Percentiles rank a stretch among this genome's conserved stretches.
phyloP scores from a whole-genome alignment of 2,888 invertebrate species.

The Copidosoma aretas region DNA sequence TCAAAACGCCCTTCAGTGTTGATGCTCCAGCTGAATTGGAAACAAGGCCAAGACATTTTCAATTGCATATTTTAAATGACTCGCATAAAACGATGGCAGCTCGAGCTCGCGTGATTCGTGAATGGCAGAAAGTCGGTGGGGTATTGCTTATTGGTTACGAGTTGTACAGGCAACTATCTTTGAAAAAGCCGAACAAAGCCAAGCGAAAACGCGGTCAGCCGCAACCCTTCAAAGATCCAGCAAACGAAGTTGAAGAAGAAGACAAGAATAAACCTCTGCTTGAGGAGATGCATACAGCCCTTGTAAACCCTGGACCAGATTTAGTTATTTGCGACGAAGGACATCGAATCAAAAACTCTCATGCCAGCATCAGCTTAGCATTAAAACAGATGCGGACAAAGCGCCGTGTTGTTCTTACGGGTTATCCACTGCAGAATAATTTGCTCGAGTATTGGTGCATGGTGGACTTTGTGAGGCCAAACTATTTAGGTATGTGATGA shows the following conservation, averaged over 20 bases:
- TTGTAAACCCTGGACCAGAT: constrained; percentile 92
- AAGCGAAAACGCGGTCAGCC: constrained; percentile 65
- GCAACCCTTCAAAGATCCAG: constrained; percentile 62
- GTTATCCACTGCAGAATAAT: constrained; percentile 98
- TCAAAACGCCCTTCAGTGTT: constrained; percentile 56
- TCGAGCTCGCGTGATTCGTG: constrained; percentile 83
- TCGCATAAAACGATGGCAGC: constrained; percentile 90
- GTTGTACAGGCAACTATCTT: constrained; percentile 87
- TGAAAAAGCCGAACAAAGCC: constrained; percentile 75
- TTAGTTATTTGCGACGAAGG: constrained; percentile 96
- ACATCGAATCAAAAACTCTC: constrained; percentile 97
- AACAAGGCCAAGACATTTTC: constrained; percentile 78
- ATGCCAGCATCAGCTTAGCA: constrained; percentile 94
- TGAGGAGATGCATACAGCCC: constrained; percentile 82
- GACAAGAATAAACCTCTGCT: constrained; percentile 76
- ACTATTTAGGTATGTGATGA: constrained; percentile 77
- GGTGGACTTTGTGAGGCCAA: constrained; percentile 98
- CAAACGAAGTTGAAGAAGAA: constrained; percentile 66
- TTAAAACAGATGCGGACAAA: constrained; percentile 94
- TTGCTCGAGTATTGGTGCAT: constrained; percentile 97
- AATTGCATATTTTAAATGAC: constrained; percentile 90
- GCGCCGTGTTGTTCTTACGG: constrained; percentile 93
- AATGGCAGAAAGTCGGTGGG: constrained; percentile 89
- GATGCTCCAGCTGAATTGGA: constrained; percentile 56
- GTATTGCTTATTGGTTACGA: constrained; percentile 97